Base-by-base conservation (phyloP, 1,140 invertebrate genomes). In the Brachionus rubens region DNA sequence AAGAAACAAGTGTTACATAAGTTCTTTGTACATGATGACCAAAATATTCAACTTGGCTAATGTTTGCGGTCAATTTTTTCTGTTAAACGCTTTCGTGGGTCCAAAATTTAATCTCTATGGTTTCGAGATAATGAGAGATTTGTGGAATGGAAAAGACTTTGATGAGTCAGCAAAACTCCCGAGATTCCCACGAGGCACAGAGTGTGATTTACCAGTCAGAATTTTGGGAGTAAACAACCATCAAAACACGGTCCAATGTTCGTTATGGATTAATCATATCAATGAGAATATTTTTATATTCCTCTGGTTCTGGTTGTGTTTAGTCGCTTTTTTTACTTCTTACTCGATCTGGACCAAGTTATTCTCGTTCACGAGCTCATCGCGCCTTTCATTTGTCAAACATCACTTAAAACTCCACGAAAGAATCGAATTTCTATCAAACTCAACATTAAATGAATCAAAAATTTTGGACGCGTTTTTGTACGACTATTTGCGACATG, bases 401-500 rank as follows among this genome's bases (percentile, higher is more conserved):
- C 48, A 50, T 5, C 56, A 54, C 26, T 46, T 75, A 2, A 75
- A 75, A 75, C 21, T 54, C 3, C 41, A 75, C 16, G 72, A 75
- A 6, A 21, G 48, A 21, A 24, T 41, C 41, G 48, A 30, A 16
- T 59, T 43, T 40, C 43, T 54, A 24, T 75, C 72, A 14, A 54
- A 54, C 40, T 54, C 33, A 1, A 75, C 72, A 36, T 24, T 54
- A 14, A 82, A 72, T 78, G 16, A 76, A 78, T 40, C 82, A 79
- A 77, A 82, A 56, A 79, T 80, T 33, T 76, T 82, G 14, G 82
- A 81, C 56, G 80, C 83, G 28, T 87, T 87, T 78, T 82, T 85
- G 21, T 83, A 86, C 80, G 85, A 86, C 77, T 87, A 86, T 79
- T 79, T 87, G 6, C 82, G 86, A 19, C 85, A 84, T 50, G 86